Conservation (phyloP, 1,140 invertebrate genomes). For the Lepidurus arcticus region DNA sequence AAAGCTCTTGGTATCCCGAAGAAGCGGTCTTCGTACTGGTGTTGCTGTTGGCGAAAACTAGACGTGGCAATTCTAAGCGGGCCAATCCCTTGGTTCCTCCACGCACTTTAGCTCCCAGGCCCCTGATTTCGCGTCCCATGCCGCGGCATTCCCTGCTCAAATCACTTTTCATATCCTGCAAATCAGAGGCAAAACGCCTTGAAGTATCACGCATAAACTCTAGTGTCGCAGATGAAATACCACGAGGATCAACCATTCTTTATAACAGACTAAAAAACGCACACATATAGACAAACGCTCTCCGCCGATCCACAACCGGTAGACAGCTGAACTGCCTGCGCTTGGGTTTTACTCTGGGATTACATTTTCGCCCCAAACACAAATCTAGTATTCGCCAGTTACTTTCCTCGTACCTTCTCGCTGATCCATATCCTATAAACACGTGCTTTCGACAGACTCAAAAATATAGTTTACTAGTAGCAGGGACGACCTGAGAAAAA, state of each 20-base stretch:
- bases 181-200: conserved; percentile 31
- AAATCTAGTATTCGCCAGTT: neutral
- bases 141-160: conserved; percentile 24
- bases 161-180: conserved; percentile 33
- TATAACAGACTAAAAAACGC: neutral
- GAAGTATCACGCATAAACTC: conserved; percentile 32
- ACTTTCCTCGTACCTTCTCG: neutral
- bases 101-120: conserved; percentile 12
- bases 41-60: neutral
- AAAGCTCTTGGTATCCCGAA: neutral
- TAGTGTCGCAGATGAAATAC: conserved; percentile 29
- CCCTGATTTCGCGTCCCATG: conserved; percentile 25
- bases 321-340: neutral
- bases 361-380: neutral
- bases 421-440: neutral
- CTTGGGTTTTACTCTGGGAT: neutral
- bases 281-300: neutral
- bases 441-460: neutral
- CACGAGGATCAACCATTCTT: conserved; percentile 14
- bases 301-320: neutral
- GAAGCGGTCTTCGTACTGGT: neutral
- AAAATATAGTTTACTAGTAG: neutral
- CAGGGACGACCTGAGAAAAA: neutral
- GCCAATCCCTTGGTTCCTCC: neutral
- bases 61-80: neutral